Evolutionary conservation across 2,888 invertebrate species (phyloP).

Genomic region (Urechis unicinctus): DNA sequence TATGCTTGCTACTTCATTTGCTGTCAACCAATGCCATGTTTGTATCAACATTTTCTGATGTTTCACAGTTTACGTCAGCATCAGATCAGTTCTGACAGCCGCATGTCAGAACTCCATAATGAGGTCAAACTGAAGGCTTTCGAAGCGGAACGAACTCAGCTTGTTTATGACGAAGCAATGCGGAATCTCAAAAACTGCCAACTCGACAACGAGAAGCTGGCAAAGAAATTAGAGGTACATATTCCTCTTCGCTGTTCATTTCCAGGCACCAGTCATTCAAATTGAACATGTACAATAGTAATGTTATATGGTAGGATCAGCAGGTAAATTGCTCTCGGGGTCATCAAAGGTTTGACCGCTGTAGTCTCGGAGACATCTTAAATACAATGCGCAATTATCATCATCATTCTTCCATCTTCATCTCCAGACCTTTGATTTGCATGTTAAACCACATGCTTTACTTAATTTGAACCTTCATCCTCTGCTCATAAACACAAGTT

Average conservation of each 20-base stretch:
- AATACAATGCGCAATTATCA: too few relatives aligned
- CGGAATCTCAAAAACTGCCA: conserved; percentile 41
- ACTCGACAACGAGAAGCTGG: conserved; percentile 45
- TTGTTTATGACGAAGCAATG: conserved; percentile 46
- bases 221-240: conserved; percentile 47
- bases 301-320: too few relatives aligned
- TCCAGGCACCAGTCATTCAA: too few relatives aligned
- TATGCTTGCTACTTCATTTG: neutral
- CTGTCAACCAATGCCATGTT: neutral
- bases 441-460: neutral
- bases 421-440: neutral
- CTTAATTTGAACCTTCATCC: neutral
- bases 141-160: conserved; percentile 43
- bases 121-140: conserved; percentile 48
- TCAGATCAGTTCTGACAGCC: conserved; percentile 36
- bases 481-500: too few relatives aligned
- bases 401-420: too few relatives aligned
- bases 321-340: too few relatives aligned
- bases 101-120: conserved; percentile 40
- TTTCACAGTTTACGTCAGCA: conserved; percentile 34
- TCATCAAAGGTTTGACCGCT: too few relatives aligned
- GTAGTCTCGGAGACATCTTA: too few relatives aligned
- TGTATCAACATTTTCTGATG: too few relatives aligned
- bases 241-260: too few relatives aligned
- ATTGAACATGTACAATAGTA: too few relatives aligned